Evolutionary conservation across 2,888 invertebrate genomes (phyloP).

Genomic region (Agonopterix alstromeriana): DNA sequence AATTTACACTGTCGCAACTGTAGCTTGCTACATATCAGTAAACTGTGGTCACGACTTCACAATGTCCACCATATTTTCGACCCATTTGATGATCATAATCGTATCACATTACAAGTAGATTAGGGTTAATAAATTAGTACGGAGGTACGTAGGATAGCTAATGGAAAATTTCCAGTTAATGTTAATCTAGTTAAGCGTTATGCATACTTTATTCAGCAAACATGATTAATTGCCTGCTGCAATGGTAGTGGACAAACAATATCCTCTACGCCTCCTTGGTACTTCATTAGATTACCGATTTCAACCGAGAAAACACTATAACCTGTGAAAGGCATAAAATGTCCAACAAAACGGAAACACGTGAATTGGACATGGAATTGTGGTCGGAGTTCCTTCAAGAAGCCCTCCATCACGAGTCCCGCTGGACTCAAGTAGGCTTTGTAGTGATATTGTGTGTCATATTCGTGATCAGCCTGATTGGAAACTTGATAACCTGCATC

Average conservation of each 20-base stretch:
- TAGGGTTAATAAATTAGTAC: too few relatives aligned
- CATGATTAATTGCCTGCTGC: not conserved
- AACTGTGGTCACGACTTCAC: too few relatives aligned
- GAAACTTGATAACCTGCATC: constrained; percentile 57
- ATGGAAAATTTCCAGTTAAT: not conserved
- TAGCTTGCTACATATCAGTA: too few relatives aligned
- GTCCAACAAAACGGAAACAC: constrained; percentile 16
- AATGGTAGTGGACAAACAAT: not conserved
- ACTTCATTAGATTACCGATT: not conserved
- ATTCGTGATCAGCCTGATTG: constrained; percentile 37
- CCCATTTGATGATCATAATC: too few relatives aligned
- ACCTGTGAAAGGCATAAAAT: constrained; percentile 8
- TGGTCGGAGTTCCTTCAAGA: constrained; percentile 31
- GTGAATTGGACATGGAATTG: constrained; percentile 70
- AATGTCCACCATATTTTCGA: too few relatives aligned
- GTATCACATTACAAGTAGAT: too few relatives aligned
- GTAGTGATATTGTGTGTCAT: constrained; percentile 21
- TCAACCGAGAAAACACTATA: not conserved
- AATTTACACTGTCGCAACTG: too few relatives aligned
- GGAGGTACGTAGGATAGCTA: too few relatives aligned
- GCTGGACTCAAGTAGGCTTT: constrained; percentile 20
- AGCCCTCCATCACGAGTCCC: constrained; percentile 19
- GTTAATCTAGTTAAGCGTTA: not conserved
- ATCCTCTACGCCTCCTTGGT: not conserved
- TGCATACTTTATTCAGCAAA: not conserved